phyloP scores from a whole-genome alignment of 2,113 vertebrate genomes.

The Neodontobutis hainanensis region DNA sequence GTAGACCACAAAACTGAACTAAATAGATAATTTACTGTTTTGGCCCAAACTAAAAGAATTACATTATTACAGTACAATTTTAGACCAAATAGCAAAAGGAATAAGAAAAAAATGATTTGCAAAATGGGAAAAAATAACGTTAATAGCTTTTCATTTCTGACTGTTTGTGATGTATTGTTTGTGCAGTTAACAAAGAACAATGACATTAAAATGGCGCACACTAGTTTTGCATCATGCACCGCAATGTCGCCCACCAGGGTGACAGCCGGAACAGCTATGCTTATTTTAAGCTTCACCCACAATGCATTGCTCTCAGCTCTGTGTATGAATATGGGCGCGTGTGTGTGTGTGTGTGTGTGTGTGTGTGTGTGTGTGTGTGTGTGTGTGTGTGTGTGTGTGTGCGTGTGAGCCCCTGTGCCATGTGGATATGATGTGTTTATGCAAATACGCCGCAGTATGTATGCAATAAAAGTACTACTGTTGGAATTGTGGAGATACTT shows the following conservation, averaged over 20 bases:
- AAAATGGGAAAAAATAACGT: too few species aligned
- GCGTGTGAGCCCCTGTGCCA: conserved; percentile 4
- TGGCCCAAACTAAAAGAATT: too few species aligned
- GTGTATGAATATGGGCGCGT: conserved; percentile 18
- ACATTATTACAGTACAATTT: too few species aligned
- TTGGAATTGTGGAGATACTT: conserved; percentile 10
- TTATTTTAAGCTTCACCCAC: conserved; percentile 65
- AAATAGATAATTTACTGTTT: too few species aligned
- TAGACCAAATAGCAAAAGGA: too few species aligned
- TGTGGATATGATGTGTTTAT: conserved; percentile 36
- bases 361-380: not conserved
- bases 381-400: conserved; percentile 2
- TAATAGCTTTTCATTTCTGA: too few species aligned
- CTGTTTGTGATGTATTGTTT: not conserved
- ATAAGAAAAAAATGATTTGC: too few species aligned
- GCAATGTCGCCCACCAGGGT: conserved; percentile 45
- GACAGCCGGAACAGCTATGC: conserved; percentile 46
- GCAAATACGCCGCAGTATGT: conserved; percentile 46
- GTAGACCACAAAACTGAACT: too few species aligned
- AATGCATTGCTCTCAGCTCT: conserved; percentile 60
- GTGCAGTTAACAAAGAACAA: not conserved
- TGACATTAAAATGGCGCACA: not conserved
- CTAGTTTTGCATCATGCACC: conserved; percentile 9
- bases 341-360: conserved; percentile 1
- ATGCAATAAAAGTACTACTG: conserved; percentile 34